Evolutionary conservation across 1,140 invertebrate species (phyloP).

Genomic region (Euwallacea fornicatus): DNA sequence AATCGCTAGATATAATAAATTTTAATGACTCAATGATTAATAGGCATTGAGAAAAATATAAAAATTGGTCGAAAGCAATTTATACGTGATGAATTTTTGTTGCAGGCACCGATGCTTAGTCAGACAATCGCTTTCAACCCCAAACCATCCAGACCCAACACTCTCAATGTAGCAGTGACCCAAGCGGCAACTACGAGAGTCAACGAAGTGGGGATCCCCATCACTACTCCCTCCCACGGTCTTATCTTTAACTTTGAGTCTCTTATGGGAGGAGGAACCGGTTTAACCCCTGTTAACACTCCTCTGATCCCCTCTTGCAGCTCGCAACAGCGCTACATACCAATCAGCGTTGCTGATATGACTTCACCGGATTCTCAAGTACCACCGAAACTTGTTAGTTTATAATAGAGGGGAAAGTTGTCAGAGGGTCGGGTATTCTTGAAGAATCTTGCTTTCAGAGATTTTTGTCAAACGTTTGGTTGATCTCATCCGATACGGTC

Average conservation of each 20-base stretch:
- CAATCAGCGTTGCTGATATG: slow-evolving; percentile 61
- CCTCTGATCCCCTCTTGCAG: slow-evolving; percentile 69
- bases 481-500: not conserved
- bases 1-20: no score
- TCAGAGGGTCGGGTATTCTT: no score
- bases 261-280: slow-evolving; percentile 89
- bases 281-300: slow-evolving; percentile 79
- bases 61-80: not conserved
- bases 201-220: slow-evolving; percentile 68
- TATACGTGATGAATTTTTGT: not conserved
- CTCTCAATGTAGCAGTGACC: slow-evolving; percentile 59
- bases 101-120: slow-evolving; percentile 46
- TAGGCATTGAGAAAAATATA: no score
- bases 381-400: slow-evolving; percentile 72
- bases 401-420: slow-evolving; percentile 57
- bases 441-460: not conserved
- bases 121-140: slow-evolving; percentile 53
- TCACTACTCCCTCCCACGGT: slow-evolving; percentile 84
- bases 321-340: slow-evolving; percentile 66
- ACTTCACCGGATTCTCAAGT: slow-evolving; percentile 68
- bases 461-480: not conserved
- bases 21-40: no score
- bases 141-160: slow-evolving; percentile 68
- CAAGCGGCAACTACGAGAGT: slow-evolving; percentile 41
- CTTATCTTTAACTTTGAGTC: slow-evolving; percentile 90